Conservation (phyloP, 1,140 invertebrate species). For the Drosophila bocqueti region DNA sequence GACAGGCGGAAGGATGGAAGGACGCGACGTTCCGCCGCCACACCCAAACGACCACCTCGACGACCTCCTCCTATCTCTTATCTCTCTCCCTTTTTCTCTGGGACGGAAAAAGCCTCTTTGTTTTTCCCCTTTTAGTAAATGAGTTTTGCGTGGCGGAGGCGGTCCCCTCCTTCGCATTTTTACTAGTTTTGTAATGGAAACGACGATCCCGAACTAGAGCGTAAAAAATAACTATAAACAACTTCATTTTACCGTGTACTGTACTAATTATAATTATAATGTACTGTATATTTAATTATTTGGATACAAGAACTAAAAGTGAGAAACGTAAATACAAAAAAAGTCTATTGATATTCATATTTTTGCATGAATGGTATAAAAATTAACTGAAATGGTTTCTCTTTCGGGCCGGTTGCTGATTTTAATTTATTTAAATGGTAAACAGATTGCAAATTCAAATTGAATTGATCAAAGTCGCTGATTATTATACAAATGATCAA, state of each 20-base stretch:
- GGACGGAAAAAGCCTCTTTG: slow-evolving; percentile 32
- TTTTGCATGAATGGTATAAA: slow-evolving; percentile 19
- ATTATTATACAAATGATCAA: background rate
- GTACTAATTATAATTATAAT: slow-evolving; percentile 82
- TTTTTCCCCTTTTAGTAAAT: slow-evolving; percentile 75
- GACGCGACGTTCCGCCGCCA: background rate
- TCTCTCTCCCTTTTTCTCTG: slow-evolving; percentile 5
- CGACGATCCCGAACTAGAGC: slow-evolving; percentile 69
- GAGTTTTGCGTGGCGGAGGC: slow-evolving; percentile 63
- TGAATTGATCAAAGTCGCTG: background rate
- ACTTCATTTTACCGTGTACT: slow-evolving; percentile 78
- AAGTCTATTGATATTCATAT: slow-evolving; percentile 41
- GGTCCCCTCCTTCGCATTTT: slow-evolving; percentile 64
- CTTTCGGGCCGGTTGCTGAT: slow-evolving; percentile 2
- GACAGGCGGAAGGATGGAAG: slow-evolving; percentile 1
- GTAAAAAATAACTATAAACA: slow-evolving; percentile 71
- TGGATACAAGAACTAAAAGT: slow-evolving; percentile 74
- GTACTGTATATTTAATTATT: slow-evolving; percentile 82
- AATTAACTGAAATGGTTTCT: slow-evolving; percentile 9
- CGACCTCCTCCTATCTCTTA: slow-evolving; percentile 6
- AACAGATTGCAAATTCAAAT: background rate
- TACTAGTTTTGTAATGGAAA: slow-evolving; percentile 78
- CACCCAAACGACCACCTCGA: slow-evolving; percentile 12
- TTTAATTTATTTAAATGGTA: background rate
- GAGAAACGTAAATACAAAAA: slow-evolving; percentile 49